Evolutionary conservation across 2,113 vertebrate species (phyloP), one percentile per base, ranked within the genome.

Genomic region (Podiceps cristatus): DNA sequence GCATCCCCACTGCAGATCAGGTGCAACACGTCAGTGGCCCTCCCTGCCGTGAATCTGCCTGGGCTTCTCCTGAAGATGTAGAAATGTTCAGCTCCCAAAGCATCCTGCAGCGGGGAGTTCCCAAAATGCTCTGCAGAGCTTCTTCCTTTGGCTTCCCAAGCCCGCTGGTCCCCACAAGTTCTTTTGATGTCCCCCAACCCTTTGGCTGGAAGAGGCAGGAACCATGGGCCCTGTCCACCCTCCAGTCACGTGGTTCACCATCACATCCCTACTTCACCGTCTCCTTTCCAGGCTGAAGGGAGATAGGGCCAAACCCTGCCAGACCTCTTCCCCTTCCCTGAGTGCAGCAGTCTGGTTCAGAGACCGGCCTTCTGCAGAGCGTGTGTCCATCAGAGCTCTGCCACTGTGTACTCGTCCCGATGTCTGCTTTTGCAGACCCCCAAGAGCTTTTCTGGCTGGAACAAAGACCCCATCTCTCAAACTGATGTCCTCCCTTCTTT

Each of bases 1-100:
- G 2, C n/a, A 23, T 5, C 0, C 42, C 60, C 28, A 13, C 18
- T 18, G 49, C n/a, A 35, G 62, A 13, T 4, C 0, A 0, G 19
- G 17, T 24, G 76, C 31, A 45, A 35, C 55, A 8, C 2, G 2
- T 18, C 20, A 18, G 8, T 16, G 37, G 6, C 23, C 9, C 29
- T 27, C 9, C 44, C 24, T 4, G 7, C 27, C 3, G 1, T 5
- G 42, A 60, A 45, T 4, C 73, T 77, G 23, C n/a, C 10, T 2
- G 1, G 60, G 62, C 22, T 82, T 53, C 78, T 82, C 60, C 44
- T 74, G 50, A 67, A 56, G 59, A n/a, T 25, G 9, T 67, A 56
- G n/a, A 47, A 59, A 4, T 13, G 4, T 20, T 47, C 35, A 78
- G 18, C 16, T 47, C 19, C 12, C 27, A n/a, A 25, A 50, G 11